These are phyloP conservation scores for Brachionus rotundiformis DNA, from an alignment of 1,140 invertebrate species.

Conservation along the genomic window DNA sequence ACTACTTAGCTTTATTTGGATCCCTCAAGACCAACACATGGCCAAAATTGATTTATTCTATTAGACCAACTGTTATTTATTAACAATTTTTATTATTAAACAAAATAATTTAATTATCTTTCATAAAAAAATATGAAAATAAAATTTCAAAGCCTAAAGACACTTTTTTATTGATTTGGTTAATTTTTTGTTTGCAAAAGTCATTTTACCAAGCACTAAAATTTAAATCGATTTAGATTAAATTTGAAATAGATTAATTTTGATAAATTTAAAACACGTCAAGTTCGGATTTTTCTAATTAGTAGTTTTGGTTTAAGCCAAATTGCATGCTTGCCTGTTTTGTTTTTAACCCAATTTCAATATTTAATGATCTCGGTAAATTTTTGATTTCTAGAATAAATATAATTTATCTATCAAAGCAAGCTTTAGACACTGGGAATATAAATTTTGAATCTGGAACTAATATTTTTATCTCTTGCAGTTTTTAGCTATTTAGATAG, in stretches of 20 bases:
- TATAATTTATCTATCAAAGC: slow-evolving; percentile 11
- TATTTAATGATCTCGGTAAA: not conserved
- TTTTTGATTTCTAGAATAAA: slow-evolving; percentile 1
- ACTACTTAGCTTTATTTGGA: no score
- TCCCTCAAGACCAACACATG: no score
- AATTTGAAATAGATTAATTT: not conserved
- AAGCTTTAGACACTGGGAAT: not conserved
- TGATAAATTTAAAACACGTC: not conserved
- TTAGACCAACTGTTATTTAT: not conserved
- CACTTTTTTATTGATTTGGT: not conserved
- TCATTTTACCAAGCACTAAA: not conserved
- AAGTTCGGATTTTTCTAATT: not conserved
- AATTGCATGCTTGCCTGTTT: slow-evolving; percentile 17
- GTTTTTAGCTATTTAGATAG: not conserved
- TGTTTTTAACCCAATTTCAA: not conserved
- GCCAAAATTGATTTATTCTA: no score
- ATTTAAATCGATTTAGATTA: not conserved
- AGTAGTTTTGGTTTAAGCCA: not conserved
- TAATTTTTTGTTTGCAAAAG: not conserved
- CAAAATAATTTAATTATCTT: no score
- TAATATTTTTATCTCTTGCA: not conserved
- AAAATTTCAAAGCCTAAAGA: not conserved
- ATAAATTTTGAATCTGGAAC: not conserved
- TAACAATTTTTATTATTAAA: not conserved
- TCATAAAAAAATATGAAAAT: no score